Base-by-base conservation (phyloP, 2,113 vertebrate species). In the Oenanthe oenanthe region DNA sequence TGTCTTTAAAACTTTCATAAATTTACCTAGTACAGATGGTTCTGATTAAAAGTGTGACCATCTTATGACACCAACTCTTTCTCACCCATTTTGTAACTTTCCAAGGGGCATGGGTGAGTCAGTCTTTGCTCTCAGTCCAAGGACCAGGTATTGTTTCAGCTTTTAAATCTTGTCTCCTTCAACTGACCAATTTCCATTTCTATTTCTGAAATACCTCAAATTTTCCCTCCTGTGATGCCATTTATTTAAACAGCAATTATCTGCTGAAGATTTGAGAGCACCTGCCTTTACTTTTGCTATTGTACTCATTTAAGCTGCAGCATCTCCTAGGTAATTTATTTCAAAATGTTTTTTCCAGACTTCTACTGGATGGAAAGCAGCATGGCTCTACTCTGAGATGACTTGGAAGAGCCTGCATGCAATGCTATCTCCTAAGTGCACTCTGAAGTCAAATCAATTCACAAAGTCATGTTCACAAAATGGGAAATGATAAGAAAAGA, bases 371-470 rank as follows among this genome's bases (percentile, higher is more conserved):
- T 43, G 83, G 63, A 67, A 84, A 65, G 68, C 7, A 73, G 82
- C 29, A 5, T 16, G 88, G 77, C 82, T 75, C 54, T 70, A 45
- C 60, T 71, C n/a, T 43, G 75, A 77, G 89, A 71, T 36, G 60
- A 53, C 85, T 57, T 57, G 2, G 16, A 67, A 74, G 74, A 72
- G 56, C 28, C 53, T 53, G 61, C 73, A 60, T 11, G 40, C 76
- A 42, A 17, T 51, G 51, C 89, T 63, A 34, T 72, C 85, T 88
- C 65, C 68, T 92, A 81, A 95, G 82, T 78, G 93, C 82, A 90
- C 68, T 94, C 85, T 86, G 85, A 94, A 95, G 93, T 93, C 79
- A 95, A 96, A 96, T 94, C 88, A 89, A 88, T 88, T 93, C 92
- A 79, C 89, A 76, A 70, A 34, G 34, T 89, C 93, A 88, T 54